A percentile compares a stretch with the other conserved stretches of the same genome.
These are phyloP conservation scores for Sterrhoptilus dennistouni DNA, from an alignment of 2,113 vertebrate species.

Conservation along the genomic window DNA sequence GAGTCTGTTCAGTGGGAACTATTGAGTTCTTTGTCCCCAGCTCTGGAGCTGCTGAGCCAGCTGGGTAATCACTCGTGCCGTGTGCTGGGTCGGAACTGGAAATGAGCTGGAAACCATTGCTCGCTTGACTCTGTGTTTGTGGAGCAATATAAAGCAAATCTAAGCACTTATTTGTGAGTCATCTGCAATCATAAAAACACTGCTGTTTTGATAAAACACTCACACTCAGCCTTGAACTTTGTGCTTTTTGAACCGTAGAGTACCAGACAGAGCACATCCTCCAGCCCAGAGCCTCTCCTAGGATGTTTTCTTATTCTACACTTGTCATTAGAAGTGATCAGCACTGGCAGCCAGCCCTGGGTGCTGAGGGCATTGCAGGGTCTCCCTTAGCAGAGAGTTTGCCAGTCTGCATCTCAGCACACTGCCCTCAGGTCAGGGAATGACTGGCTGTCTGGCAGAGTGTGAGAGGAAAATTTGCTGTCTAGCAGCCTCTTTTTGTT, in stretches of 20 bases:
- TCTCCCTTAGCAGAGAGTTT: neutral
- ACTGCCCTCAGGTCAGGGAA: neutral
- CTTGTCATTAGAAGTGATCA: neutral
- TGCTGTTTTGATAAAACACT: neutral
- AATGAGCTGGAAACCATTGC: neutral
- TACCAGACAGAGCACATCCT: neutral
- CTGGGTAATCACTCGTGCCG: neutral
- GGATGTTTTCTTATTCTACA: neutral
- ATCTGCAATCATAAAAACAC: neutral
- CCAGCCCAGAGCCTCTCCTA: neutral
- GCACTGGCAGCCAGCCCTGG: neutral
- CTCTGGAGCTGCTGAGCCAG: neutral
- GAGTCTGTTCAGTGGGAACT: neutral
- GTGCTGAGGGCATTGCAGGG: neutral
- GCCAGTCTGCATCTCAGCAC: neutral
- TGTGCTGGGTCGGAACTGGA: neutral
- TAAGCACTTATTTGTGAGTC: neutral
- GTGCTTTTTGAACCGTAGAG: neutral
- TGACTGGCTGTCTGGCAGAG: neutral
- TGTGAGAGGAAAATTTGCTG: neutral
- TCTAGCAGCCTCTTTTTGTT: neutral
- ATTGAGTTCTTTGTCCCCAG: neutral
- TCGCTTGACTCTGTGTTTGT: neutral
- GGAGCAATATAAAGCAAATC: neutral
- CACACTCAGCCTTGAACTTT: fast-evolving